Evolutionary conservation across 2,888 invertebrate species (phyloP), one percentile per base, ranked within the genome.

Genomic region (Napeogenes sylphis): DNA sequence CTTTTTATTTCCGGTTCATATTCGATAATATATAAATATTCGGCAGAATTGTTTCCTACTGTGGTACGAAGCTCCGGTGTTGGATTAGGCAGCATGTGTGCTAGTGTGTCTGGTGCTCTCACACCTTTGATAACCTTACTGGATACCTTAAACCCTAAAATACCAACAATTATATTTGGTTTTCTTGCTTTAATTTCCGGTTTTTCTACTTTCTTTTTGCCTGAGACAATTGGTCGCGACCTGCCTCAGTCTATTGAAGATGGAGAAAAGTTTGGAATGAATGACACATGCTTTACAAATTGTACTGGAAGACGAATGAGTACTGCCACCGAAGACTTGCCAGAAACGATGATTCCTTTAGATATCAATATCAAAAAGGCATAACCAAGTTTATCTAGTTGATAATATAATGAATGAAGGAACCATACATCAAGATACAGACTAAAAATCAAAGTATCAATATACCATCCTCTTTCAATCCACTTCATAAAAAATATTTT

Each of bases 1-100:
- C 91, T 96, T 45, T 94, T 96, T 73, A 96, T 97, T 72, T 95
- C 96, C 30, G 95, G 95, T 58, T 96, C 96, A 0, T 97, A 95
- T 81, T 96, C 95, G 0, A 95, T 96, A 21, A 94, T 96, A 68
- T 97, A 96, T 80, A 96, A 96, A 76, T 97, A 96, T 80, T 96
- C 96, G 0, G 96, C 96, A 0, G 96, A 97, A 83, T 81, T 96
- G 6, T 97, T 96, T 75, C 97, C 96, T 0, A 97, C 97, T 0
- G 96, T 96, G 0, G 92, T 97, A 2, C 92, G 97, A 30, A 96
- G 96, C 78, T 96, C 96, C 0, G 96, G 96, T 0, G 92, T 97
- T 71, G 96, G 97, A 0, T 85, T 96, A 35, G 96, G 96, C 4
- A 95, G 96, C 4, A 96, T 96, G 95, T 95, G 94, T 73, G 96